Percentiles rank a stretch among this genome's conserved stretches.
These are phyloP conservation scores for Acanthurus tractus DNA, from an alignment of 2,797 vertebrate species.

Conservation along the genomic window DNA sequence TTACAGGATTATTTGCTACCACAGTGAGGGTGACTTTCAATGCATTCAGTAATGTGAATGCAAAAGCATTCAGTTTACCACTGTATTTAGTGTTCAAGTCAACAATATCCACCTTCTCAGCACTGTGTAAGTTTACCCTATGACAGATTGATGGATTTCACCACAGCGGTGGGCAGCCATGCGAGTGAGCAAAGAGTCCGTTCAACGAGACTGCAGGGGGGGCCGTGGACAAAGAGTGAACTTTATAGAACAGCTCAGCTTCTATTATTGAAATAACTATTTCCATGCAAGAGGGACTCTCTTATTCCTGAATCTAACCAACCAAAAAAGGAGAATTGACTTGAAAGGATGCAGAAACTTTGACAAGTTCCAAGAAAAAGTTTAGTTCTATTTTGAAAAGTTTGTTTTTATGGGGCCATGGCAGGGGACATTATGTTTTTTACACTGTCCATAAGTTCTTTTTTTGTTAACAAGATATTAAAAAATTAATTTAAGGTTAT, in stretches of 20 bases:
- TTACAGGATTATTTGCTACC: neutral
- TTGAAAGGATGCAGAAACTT: conserved; percentile 7
- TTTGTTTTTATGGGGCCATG: neutral
- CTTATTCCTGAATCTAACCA: conserved; percentile 45
- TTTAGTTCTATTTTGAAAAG: neutral
- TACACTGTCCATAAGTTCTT: no score
- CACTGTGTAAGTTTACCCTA: neutral
- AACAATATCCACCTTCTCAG: neutral
- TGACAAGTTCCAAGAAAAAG: neutral
- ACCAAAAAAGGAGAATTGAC: conserved; percentile 21
- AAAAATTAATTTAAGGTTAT: no score
- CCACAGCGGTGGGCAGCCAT: conserved; percentile 15
- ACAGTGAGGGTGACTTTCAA: neutral
- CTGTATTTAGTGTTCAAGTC: neutral
- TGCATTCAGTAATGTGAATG: neutral
- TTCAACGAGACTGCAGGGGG: conserved; percentile 19
- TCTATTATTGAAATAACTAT: conserved; percentile 20
- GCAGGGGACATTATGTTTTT: neutral
- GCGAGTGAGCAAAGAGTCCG: conserved; percentile 22
- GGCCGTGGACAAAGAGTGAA: conserved; percentile 21
- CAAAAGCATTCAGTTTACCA: neutral
- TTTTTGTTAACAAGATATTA: no score
- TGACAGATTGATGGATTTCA: conserved; percentile 61
- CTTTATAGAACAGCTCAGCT: conserved; percentile 15
- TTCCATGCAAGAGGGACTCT: conserved; percentile 38